A percentile compares a stretch with the other conserved stretches of the same genome.
phyloP scores from a whole-genome alignment of 2,888 invertebrate genomes.

The Conchocele bisecta region DNA sequence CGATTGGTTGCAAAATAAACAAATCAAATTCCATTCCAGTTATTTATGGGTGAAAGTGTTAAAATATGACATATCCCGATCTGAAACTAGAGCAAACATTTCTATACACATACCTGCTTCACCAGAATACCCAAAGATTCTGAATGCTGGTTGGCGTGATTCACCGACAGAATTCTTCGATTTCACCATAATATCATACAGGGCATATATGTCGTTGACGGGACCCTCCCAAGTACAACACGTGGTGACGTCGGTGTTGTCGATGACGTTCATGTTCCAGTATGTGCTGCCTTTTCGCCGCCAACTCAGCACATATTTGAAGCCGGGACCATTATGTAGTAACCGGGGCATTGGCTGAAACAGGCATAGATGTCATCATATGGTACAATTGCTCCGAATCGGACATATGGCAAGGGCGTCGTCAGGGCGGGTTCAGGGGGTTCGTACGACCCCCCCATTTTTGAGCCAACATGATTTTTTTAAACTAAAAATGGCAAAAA shows the following conservation, averaged over 20 bases:
- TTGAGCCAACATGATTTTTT: too few relatives aligned
- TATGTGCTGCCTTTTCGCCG: constrained; percentile 71
- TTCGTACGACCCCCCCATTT: too few relatives aligned
- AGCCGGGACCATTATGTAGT: constrained; percentile 74
- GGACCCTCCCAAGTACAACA: constrained; percentile 73
- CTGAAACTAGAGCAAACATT: too few relatives aligned
- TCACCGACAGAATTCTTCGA: constrained; percentile 74
- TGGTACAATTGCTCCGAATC: too few relatives aligned
- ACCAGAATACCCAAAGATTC: constrained; percentile 72
- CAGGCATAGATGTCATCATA: constrained; percentile 11
- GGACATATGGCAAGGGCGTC: too few relatives aligned
- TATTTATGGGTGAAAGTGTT: too few relatives aligned
- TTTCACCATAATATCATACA: constrained; percentile 76
- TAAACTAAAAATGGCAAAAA: too few relatives aligned
- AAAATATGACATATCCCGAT: too few relatives aligned
- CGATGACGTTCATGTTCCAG: constrained; percentile 67
- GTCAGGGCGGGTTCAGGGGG: too few relatives aligned
- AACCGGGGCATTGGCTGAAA: constrained; percentile 75
- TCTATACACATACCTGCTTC: constrained; percentile 71
- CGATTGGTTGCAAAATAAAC: too few relatives aligned
- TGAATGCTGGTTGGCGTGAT: constrained; percentile 73
- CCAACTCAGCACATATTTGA: constrained; percentile 73
- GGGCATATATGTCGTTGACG: constrained; percentile 71
- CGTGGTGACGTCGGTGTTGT: constrained; percentile 60
- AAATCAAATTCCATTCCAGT: too few relatives aligned